phyloP scores from a whole-genome alignment of 1,140 invertebrate genomes.

The Campoletis sonorensis region DNA sequence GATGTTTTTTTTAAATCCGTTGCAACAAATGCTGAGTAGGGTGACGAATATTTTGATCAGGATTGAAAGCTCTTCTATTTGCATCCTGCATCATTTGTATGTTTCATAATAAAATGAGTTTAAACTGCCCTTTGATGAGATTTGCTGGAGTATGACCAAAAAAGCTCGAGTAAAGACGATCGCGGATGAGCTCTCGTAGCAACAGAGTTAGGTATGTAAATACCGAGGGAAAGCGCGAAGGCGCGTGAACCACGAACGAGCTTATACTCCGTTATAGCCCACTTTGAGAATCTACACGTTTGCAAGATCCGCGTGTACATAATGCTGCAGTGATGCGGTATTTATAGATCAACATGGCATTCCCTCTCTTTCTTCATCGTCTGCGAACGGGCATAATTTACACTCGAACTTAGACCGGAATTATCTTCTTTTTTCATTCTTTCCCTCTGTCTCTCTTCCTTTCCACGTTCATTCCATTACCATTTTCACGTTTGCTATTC shows the following conservation, averaged over 20 bases:
- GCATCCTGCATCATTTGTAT: too few relatives aligned
- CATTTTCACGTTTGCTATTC: conserved; percentile 28
- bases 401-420: conserved; percentile 43
- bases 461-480: conserved; percentile 41
- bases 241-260: conserved; percentile 23
- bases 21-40: too few relatives aligned
- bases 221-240: conserved; percentile 15
- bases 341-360: conserved; percentile 52
- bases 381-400: conserved; percentile 52
- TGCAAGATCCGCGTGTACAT: conserved; percentile 37
- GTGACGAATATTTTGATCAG: too few relatives aligned
- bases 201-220: not conserved
- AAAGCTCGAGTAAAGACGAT: not conserved
- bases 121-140: too few relatives aligned
- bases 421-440: conserved; percentile 30
- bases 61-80: too few relatives aligned
- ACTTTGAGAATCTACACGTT: conserved; percentile 20
- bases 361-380: conserved; percentile 49
- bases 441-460: conserved; percentile 5
- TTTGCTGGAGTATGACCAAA: too few relatives aligned
- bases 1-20: too few relatives aligned
- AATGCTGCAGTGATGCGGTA: conserved; percentile 47
- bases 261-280: conserved; percentile 8
- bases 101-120: too few relatives aligned
- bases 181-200: not conserved